Percentiles rank a stretch among this genome's conserved stretches.
Evolutionary conservation across 2,797 vertebrate species (phyloP).

Genomic region (Propithecus perrieri): DNA sequence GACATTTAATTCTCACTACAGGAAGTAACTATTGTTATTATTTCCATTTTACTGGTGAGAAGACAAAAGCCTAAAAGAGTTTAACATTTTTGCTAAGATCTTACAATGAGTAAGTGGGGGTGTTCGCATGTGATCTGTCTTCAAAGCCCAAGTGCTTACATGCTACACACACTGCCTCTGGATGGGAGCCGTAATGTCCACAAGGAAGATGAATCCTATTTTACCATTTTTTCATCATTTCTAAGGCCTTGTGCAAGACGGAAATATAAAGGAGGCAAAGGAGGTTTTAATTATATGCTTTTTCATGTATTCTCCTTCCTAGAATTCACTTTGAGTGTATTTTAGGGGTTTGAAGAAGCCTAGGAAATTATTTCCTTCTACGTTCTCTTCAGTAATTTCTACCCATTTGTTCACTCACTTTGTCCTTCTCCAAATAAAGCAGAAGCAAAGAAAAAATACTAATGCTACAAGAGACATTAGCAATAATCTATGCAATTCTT

Average conservation of each 20-base stretch:
- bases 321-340: background rate
- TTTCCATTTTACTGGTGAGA: background rate
- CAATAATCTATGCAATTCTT: background rate
- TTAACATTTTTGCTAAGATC: background rate
- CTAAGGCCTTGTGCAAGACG: background rate
- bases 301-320: background rate
- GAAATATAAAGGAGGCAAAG: background rate
- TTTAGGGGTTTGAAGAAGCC: background rate
- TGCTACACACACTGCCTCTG: background rate
- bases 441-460: conserved; percentile 23
- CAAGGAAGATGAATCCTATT: background rate
- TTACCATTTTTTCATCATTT: background rate
- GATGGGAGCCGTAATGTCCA: too few relatives aligned
- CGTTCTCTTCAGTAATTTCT: conserved; percentile 36
- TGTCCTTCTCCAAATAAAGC: background rate
- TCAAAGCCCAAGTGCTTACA: background rate
- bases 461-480: background rate
- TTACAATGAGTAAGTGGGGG: background rate
- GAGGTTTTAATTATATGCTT: background rate
- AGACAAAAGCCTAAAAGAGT: background rate
- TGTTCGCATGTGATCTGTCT: background rate
- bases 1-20: background rate
- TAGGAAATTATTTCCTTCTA: conserved; percentile 3
- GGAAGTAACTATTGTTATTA: background rate
- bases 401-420: conserved; percentile 6